phyloP scores from a whole-genome alignment of 2,113 vertebrate species.

The Sula dactylatra region DNA sequence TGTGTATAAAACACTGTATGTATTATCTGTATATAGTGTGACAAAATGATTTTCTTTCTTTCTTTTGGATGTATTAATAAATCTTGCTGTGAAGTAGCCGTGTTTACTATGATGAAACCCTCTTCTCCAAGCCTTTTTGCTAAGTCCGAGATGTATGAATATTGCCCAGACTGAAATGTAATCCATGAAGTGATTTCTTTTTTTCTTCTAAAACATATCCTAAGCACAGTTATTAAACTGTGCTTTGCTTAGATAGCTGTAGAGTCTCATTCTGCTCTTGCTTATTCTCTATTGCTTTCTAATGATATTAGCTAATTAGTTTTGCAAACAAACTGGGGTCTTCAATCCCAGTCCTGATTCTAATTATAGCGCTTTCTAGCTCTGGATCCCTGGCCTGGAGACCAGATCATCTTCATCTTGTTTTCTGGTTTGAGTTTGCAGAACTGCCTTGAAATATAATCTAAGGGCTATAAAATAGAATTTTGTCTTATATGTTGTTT shows the following conservation, averaged over 20 bases:
- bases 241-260: conserved; percentile 9
- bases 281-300: conserved; percentile 28
- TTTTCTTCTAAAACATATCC: neutral
- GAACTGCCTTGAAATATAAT: neutral
- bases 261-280: neutral
- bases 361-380: conserved; percentile 4
- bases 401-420: neutral
- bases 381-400: neutral
- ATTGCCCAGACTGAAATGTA: neutral
- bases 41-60: conserved; percentile 98
- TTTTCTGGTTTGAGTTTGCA: neutral
- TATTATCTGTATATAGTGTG: conserved; percentile 99
- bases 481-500: neutral
- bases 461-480: neutral
- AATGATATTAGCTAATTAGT: conserved; percentile 48
- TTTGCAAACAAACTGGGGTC: neutral
- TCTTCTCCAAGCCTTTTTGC: conserved; percentile 24
- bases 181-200: neutral
- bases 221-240: conserved; percentile 38
- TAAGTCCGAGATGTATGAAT: neutral
- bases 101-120: conserved; percentile 45
- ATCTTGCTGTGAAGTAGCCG: conserved; percentile 98
- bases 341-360: neutral
- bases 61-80: conserved; percentile 99
- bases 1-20: conserved; percentile 99